A percentile compares a stretch with the other conserved stretches of the same genome.
Evolutionary conservation across 1,140 invertebrate species (phyloP).

Genomic region (Cydia fagiglandana): DNA sequence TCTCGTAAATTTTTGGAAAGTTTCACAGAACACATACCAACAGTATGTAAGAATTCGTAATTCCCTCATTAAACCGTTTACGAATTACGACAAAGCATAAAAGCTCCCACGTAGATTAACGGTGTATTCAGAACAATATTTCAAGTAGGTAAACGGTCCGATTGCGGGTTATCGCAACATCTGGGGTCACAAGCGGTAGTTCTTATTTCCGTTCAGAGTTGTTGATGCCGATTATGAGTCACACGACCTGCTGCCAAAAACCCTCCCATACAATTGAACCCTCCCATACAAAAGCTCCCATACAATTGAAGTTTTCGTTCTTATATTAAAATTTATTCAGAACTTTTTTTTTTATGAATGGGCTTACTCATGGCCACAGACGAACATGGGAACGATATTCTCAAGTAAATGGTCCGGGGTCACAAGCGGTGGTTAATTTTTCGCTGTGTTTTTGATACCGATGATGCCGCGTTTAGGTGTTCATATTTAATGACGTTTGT

Average conservation of each 20-base stretch:
- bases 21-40: neutral
- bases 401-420: neutral
- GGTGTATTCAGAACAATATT: neutral
- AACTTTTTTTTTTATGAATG: no score
- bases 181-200: neutral
- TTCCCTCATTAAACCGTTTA: neutral
- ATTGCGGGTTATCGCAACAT: constrained; percentile 14
- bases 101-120: constrained; percentile 13
- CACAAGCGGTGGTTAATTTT: neutral
- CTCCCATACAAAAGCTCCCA: no score
- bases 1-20: no score
- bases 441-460: no score
- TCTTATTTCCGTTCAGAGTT: neutral
- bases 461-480: no score
- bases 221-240: neutral
- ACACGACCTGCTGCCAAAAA: no score
- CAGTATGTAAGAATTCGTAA: neutral
- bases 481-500: no score
- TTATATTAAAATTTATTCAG: no score
- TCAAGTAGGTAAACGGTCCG: neutral
- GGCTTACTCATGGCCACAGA: no score
- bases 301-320: no score
- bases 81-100: neutral
- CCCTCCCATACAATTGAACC: no score
- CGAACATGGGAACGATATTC: no score